These are phyloP conservation scores for Ichneumoninae sp. DNA, from an alignment of 2,888 invertebrate species.

Conservation along the genomic window DNA sequence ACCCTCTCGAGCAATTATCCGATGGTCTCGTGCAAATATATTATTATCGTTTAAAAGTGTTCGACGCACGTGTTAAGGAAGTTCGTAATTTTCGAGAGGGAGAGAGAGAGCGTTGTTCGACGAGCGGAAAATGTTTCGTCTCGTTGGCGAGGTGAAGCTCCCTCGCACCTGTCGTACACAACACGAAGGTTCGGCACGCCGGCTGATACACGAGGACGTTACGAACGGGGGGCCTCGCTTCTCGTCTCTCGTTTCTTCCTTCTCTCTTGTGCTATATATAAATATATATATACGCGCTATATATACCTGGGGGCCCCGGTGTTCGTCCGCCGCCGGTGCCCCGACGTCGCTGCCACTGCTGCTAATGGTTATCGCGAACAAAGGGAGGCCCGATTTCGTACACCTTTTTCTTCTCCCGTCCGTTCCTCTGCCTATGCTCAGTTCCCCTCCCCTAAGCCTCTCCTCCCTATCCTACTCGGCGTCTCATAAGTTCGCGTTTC, in stretches of 20 bases:
- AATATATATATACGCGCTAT: background rate
- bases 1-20: background rate
- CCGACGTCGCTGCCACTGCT: slow-evolving; percentile 6
- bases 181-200: slow-evolving; percentile 46
- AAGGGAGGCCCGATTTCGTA: slow-evolving; percentile 72
- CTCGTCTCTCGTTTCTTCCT: slow-evolving; percentile 34
- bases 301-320: slow-evolving; percentile 44
- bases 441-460: slow-evolving; percentile 51
- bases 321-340: slow-evolving; percentile 26
- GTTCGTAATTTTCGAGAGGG: background rate
- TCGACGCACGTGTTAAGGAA: slow-evolving; percentile 5
- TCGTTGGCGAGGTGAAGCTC: slow-evolving; percentile 59
- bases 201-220: slow-evolving; percentile 63
- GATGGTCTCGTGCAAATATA: background rate
- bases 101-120: background rate
- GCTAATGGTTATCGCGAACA: slow-evolving; percentile 69
- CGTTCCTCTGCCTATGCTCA: slow-evolving; percentile 10
- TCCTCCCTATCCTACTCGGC: slow-evolving; percentile 22
- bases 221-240: slow-evolving; percentile 31
- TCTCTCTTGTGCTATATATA: slow-evolving; percentile 38
- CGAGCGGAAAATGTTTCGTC: slow-evolving; percentile 69
- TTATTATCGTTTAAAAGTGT: background rate
- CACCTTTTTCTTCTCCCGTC: slow-evolving; percentile 66
- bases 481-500: slow-evolving; percentile 21
- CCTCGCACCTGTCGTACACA: slow-evolving; percentile 69